Evolutionary conservation across 2,113 vertebrate species (phyloP).

Genomic region (Eulemur rufifrons): DNA sequence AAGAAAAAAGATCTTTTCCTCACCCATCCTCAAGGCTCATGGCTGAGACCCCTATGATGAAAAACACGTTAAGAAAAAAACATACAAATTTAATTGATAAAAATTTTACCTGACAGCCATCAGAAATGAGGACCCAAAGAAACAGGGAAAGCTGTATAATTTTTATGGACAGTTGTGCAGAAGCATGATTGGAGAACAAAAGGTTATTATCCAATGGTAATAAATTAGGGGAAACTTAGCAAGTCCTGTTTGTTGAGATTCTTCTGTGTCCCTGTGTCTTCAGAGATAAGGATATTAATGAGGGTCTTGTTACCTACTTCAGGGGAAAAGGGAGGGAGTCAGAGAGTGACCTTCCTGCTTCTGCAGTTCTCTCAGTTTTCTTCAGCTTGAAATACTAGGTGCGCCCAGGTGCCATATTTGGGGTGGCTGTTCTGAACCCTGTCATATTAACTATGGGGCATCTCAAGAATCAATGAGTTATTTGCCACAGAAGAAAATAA

Average conservation of each 20-base stretch:
- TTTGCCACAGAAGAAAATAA: conserved; percentile 1
- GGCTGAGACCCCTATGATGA: background rate
- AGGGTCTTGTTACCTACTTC: background rate
- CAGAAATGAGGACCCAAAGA: background rate
- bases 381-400: background rate
- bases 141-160: background rate
- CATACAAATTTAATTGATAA: background rate
- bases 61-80: background rate
- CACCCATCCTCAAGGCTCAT: background rate
- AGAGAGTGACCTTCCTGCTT: background rate
- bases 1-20: background rate
- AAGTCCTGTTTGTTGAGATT: background rate
- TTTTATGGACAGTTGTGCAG: background rate
- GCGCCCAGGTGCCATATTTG: too few relatives aligned
- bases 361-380: background rate
- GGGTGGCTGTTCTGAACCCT: background rate
- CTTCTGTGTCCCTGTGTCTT: background rate
- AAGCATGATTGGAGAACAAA: background rate
- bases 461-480: background rate
- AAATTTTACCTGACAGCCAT: background rate
- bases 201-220: background rate
- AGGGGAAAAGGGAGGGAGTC: background rate
- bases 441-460: background rate
- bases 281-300: background rate
- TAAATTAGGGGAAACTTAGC: background rate